Conservation (phyloP, 1,140 invertebrate genomes). For the Metaphire vulgaris region DNA sequence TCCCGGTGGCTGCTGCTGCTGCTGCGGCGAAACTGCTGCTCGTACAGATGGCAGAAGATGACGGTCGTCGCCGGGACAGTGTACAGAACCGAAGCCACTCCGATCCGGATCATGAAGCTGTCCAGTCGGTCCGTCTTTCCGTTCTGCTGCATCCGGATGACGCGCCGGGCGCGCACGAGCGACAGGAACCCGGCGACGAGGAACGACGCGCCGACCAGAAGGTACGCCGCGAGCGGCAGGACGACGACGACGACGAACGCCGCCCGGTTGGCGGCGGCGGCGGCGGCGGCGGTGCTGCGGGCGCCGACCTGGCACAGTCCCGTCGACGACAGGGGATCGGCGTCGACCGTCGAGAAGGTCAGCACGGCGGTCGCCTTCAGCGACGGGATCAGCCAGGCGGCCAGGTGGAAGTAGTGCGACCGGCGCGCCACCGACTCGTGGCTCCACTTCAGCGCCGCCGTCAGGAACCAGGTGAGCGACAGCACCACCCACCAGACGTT, state of each 20-base stretch:
- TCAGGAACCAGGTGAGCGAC: slow-evolving; percentile 94
- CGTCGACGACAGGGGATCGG: slow-evolving; percentile 88
- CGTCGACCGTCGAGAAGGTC: slow-evolving; percentile 90
- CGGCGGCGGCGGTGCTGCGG: slow-evolving; percentile 75
- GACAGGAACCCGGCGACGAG: slow-evolving; percentile 90
- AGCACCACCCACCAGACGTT: slow-evolving; percentile 98
- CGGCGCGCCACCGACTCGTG: slow-evolving; percentile 96
- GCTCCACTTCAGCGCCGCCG: slow-evolving; percentile 94
- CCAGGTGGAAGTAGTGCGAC: slow-evolving; percentile 93
- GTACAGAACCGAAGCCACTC: slow-evolving; percentile 57
- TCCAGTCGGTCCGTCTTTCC: slow-evolving; percentile 53
- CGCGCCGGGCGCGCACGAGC: slow-evolving; percentile 62
- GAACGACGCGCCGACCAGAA: slow-evolving; percentile 85
- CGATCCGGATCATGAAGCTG: slow-evolving; percentile 55
- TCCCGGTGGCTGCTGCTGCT: no score
- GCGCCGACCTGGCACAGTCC: slow-evolving; percentile 94
- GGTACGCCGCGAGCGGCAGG: slow-evolving; percentile 80
- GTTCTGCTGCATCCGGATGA: slow-evolving; percentile 50
- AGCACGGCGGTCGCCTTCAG: slow-evolving; percentile 86
- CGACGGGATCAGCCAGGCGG: slow-evolving; percentile 86
- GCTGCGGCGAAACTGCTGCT: slow-evolving; percentile 59
- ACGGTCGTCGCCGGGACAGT: slow-evolving; percentile 57
- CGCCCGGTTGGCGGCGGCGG: no score
- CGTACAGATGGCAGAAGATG: slow-evolving; percentile 58
- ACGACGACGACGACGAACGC: no score